Base-by-base conservation (phyloP, 2,113 vertebrate species). In the Micromys minutus region DNA sequence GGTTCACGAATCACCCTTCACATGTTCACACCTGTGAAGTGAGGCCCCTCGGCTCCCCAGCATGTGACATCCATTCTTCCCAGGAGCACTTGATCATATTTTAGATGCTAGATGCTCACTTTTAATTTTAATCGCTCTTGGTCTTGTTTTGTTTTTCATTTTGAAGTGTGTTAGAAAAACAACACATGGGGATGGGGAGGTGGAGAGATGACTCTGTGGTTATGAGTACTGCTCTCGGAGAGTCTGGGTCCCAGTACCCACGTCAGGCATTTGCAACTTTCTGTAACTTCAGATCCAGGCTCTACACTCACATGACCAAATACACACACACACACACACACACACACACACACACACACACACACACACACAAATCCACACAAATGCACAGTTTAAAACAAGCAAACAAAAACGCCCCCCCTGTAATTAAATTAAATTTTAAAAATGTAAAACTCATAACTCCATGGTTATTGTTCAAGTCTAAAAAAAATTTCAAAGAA, bases 101-200 rank as follows among this genome's bases (percentile, higher is more conserved):
- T 92, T 42, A 50, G 57, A n/a, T 80, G 45, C 55, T 24, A 80
- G 29, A 61, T 59, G 16, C 8, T 88, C 55, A 74, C 12, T 93
- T 86, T 65, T 55, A 36, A 71, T 61, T 50, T 42, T 39, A 80
- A 52, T 69, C 36, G 9, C 34, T 86, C 31, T 11, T 31, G 17
- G 7, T 36, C 65, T 65, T 24, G 79, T 29, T 57, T 75, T 75
- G 24, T 19, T 31, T n/a, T 81, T 39, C 22, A 59, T 22, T 81
- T 85, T 89, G 55, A 77, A 91, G 7, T 65, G 31, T 94, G 19
- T 87, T 87, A 85, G 26, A 55, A 87, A 92, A 88, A 55, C 22
- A 85, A 24, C 0, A 11, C 1, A 11, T 5, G 1, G 39, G n/a
- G 15, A n/a, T n/a, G n/a, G n/a, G n/a, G n/a, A n/a, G 24, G 6